Evolutionary conservation across 1,140 invertebrate species (phyloP), one percentile per base, ranked within the genome.

Genomic region (Steinernema feltiae): DNA sequence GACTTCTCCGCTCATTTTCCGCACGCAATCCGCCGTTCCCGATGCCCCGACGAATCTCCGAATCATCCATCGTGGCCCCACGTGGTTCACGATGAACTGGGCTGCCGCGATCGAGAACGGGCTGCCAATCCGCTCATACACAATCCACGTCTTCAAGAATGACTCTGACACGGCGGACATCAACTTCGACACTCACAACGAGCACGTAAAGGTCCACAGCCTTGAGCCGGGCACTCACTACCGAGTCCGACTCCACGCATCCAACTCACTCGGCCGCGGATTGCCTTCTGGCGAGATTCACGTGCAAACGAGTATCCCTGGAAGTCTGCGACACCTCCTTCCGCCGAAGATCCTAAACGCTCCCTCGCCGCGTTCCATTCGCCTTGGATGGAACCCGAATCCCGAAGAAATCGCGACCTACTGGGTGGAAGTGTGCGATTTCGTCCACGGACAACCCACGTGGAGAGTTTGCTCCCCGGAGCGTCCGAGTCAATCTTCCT

Each of bases 101-200:
- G 71, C 70, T 30, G 27, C 76, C 15, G 78, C 81, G 0, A 46
- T 35, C 30, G 73, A 77, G 21, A 79, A 85, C 73, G 83, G 82
- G 1, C 30, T 80, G 3, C 75, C 73, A 0, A 78, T 83, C 41
- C 30, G 71, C 12, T 35, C 30, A 31, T 83, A 82, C 63, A 72
- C 69, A 31, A 70, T 83, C 21, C 71, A 83, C 73, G 82, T 83
- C 46, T 48, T 74, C 1, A 84, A 83, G 84, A 70, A 63, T 48
- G 7, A n/a, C n/a, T n/a, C n/a, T n/a, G 30, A 72, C 48, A 32
- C 53, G 0, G 12, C 46, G 72, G 30, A 48, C 27, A 76, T 0
- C 46, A 76, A 21, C 31, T 75, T 24, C 63, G 74, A 79, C 21
- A 81, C 78, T n/a, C 69, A 48, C 17, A n/a, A 75, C 29, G 77